Conservation (phyloP, 2,888 invertebrate species). For the Mythimna pallens region DNA sequence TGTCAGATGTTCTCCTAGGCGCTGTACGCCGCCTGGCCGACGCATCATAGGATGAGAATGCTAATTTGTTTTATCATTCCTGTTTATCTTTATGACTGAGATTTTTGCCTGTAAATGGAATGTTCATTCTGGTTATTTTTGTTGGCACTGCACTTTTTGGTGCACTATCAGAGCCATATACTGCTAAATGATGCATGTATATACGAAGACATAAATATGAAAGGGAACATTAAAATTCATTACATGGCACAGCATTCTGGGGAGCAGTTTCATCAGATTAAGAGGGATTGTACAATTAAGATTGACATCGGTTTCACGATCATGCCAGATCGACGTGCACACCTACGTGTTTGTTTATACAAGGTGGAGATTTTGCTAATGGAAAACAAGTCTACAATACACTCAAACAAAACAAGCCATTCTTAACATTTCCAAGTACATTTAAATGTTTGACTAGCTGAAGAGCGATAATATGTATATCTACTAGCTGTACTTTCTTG, state of each 20-base stretch:
- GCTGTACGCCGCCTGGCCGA: slow-evolving; percentile 11
- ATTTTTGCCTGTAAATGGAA: slow-evolving; percentile 52
- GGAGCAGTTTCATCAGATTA: slow-evolving; percentile 62
- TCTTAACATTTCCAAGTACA: slow-evolving; percentile 37
- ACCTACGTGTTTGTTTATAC: slow-evolving; percentile 45
- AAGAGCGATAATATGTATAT: slow-evolving; percentile 30
- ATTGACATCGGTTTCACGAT: slow-evolving; percentile 61
- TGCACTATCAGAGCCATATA: slow-evolving; percentile 30
- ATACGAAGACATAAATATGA: slow-evolving; percentile 41
- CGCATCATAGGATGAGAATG: slow-evolving; percentile 59
- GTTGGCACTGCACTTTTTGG: slow-evolving; percentile 39
- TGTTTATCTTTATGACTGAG: slow-evolving; percentile 68
- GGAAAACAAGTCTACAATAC: slow-evolving; percentile 34
- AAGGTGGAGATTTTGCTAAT: slow-evolving; percentile 45
- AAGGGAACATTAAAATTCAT: slow-evolving; percentile 58
- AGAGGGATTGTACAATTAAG: slow-evolving; percentile 62
- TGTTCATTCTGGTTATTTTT: slow-evolving; percentile 42
- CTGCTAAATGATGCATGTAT: slow-evolving; percentile 11
- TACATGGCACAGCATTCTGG: slow-evolving; percentile 41
- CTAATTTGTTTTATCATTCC: slow-evolving; percentile 65
- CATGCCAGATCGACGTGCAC: slow-evolving; percentile 47
- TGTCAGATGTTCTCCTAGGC: slow-evolving; percentile 66
- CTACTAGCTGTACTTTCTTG: slow-evolving; percentile 30
- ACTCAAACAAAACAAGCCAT: slow-evolving; percentile 27
- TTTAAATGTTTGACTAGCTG: slow-evolving; percentile 41